Conservation (phyloP, 2,888 invertebrate species). For the Eugnorisma glareosa region DNA sequence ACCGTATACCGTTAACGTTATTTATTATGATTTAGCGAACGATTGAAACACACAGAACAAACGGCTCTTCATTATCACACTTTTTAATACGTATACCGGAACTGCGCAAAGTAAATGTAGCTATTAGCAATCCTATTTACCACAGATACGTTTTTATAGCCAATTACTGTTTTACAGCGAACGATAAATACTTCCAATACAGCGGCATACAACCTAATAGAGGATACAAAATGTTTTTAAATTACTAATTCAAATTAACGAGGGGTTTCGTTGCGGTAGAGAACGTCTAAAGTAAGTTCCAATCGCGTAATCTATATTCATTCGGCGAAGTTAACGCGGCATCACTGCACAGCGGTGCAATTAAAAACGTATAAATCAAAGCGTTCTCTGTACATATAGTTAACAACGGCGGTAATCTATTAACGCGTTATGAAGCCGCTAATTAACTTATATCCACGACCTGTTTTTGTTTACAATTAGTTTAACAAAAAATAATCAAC, state of each 20-base stretch:
- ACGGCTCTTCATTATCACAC: conserved; percentile 61
- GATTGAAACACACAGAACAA: conserved; percentile 54
- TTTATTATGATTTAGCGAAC: conserved; percentile 51
- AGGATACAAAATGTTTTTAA: conserved; percentile 68
- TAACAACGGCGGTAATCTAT: conserved; percentile 62
- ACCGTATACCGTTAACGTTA: conserved; percentile 42
- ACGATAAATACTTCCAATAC: conserved; percentile 65
- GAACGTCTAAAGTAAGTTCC: conserved; percentile 65
- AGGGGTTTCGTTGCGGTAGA: conserved; percentile 57
- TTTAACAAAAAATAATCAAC: conserved; percentile 26
- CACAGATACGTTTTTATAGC: conserved; percentile 67
- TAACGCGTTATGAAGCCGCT: conserved; percentile 59
- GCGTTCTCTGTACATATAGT: conserved; percentile 61
- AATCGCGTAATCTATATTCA: conserved; percentile 76
- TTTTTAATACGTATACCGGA: conserved; percentile 64
- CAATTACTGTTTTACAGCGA: conserved; percentile 67
- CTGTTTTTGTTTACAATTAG: conserved; percentile 40
- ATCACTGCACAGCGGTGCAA: conserved; percentile 72
- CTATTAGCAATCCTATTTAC: conserved; percentile 68
- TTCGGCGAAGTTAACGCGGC: conserved; percentile 67
- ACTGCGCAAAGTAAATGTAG: conserved; percentile 62
- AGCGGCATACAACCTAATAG: conserved; percentile 62
- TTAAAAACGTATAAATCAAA: conserved; percentile 85
- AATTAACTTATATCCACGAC: conserved; percentile 56
- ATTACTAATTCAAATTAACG: conserved; percentile 67